Conservation (phyloP, 2,113 vertebrate species). For the Tricholaema leucomelas region DNA sequence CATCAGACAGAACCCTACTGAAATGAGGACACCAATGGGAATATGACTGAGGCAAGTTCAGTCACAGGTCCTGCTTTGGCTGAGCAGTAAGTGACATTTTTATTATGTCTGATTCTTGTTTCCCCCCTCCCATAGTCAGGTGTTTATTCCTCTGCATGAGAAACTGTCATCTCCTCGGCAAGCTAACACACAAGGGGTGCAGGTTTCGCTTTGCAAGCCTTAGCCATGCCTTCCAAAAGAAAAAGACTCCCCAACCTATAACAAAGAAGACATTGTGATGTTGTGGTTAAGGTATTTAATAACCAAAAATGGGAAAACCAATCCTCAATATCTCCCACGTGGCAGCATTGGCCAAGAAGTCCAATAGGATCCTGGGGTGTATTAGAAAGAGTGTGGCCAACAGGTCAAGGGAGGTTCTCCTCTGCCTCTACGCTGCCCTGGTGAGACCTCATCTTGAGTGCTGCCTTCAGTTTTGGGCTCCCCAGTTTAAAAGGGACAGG, state of each 20-base stretch:
- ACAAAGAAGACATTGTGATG: accelerated
- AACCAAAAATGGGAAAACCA: neutral
- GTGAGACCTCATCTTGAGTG: no score
- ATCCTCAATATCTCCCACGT: neutral
- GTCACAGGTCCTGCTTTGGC: neutral
- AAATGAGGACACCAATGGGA: neutral
- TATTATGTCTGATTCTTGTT: neutral
- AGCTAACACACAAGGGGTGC: neutral
- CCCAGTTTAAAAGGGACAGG: no score
- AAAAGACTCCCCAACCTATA: accelerated
- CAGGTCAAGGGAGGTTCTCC: no score
- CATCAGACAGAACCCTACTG: neutral
- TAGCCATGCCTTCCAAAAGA: neutral
- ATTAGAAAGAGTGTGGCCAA: no score
- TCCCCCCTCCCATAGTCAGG: neutral
- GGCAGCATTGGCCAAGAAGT: no score
- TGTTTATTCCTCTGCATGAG: neutral
- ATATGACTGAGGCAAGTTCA: neutral
- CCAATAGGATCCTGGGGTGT: no score
- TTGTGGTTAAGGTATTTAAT: neutral
- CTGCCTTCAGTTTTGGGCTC: no score
- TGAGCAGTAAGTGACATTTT: neutral
- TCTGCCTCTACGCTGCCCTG: no score
- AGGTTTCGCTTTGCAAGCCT: neutral
- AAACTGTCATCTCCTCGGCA: neutral